These are phyloP conservation scores for Neopipo cinnamomea DNA, from an alignment of 2,113 vertebrate genomes.

Conservation along the genomic window DNA sequence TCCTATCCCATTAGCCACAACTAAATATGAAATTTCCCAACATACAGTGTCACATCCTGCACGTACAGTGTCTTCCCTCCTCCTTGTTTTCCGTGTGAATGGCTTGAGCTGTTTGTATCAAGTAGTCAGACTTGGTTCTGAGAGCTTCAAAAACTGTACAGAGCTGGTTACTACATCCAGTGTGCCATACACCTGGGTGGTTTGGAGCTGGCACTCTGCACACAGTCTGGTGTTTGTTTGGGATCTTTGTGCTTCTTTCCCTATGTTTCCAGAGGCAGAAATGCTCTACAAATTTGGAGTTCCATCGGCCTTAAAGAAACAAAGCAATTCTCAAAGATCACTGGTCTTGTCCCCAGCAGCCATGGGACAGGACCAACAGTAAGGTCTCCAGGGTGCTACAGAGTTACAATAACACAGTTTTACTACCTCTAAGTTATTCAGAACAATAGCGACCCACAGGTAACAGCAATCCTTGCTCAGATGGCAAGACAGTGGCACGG, in stretches of 20 bases:
- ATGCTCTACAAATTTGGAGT: not conserved
- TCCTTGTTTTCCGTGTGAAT: not conserved
- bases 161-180: not conserved
- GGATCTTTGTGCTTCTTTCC: not conserved
- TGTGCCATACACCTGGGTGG: not conserved
- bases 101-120: not conserved
- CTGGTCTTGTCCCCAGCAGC: not conserved
- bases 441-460: not conserved
- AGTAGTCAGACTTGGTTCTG: not conserved
- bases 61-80: not conserved
- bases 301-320: not conserved
- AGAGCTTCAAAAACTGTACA: not conserved
- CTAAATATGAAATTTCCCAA: not conserved
- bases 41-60: not conserved
- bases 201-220: not conserved
- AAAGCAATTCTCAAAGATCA: not conserved
- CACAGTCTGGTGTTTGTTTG: not conserved
- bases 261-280: not conserved
- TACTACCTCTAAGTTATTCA: not conserved
- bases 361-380: not conserved
- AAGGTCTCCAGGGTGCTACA: not conserved
- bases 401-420: not conserved
- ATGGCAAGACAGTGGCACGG: accelerated
- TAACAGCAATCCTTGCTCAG: not conserved
- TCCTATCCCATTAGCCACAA: constrained; percentile 3